Base-by-base conservation (phyloP, 2,113 vertebrate genomes). In the Hassar affinis region DNA sequence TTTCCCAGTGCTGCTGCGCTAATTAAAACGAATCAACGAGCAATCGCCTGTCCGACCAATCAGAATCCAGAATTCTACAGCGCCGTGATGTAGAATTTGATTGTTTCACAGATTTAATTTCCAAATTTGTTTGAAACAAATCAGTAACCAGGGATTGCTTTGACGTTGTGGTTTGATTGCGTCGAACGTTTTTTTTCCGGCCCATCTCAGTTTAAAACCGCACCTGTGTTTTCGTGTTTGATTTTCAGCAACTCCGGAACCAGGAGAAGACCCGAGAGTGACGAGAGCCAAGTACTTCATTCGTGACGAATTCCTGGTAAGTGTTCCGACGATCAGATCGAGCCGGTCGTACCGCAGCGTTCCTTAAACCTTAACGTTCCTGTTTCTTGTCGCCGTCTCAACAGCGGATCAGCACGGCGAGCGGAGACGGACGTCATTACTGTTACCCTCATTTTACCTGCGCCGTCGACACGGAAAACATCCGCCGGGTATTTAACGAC, bases 221-320 rank as follows among this genome's bases (percentile, higher is more conserved):
- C 5, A 54, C 9, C 4, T 25, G 14, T 1, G n/a, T 42, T 2
- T 42, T 6, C 38, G 38, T 42, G 38, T 42, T 42, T 42, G 0
- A 85, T 0, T 86, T 85, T 85, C 86, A 99, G 97, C 97, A 91
- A 97, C 93, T 90, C 97, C 98, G 80, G 97, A 98, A 90, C 96
- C 96, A 6, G 97, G 97, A 88, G 98, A 99, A 91, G 97, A 99
- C 90, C 97, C 98, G 59, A 96, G 96, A 96, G 98, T 99, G 82
- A 99, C 98, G 20, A 96, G 97, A 94, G 98, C 97, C 78, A 99
- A 99, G 92, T 99, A 98, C 94, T 99, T 99, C 91, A 99, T 99
- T 92, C 94, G 98, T 86, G 98, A 99, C 84, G 97, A 99, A 91
- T 99, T 99, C 92, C 92, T 99, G 93, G 98, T 98, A 91, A 95